These are phyloP conservation scores for Hipposideros armiger DNA, from an alignment of 2,113 vertebrate species.

Conservation along the genomic window DNA sequence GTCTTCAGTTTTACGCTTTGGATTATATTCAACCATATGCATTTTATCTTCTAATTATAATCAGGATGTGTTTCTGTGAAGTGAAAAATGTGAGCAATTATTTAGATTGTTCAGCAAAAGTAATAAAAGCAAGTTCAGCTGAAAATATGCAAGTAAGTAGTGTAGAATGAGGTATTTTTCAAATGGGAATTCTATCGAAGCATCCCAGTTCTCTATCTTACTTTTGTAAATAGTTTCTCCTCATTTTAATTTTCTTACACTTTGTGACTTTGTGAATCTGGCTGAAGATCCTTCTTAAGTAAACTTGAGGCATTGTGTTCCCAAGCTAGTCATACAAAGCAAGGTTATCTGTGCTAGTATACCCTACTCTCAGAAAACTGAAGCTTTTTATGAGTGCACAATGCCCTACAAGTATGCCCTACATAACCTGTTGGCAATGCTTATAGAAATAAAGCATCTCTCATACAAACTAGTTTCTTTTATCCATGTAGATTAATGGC, in stretches of 20 bases:
- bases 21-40: slow-evolving; percentile 41
- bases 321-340: not conserved
- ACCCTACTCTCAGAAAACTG: not conserved
- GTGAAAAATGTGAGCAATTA: slow-evolving; percentile 64
- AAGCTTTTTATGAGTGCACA: not conserved
- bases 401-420: not conserved
- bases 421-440: not conserved
- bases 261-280: not conserved
- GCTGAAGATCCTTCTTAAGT: not conserved
- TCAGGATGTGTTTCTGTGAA: slow-evolving; percentile 16
- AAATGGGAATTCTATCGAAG: not conserved
- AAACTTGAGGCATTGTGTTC: not conserved
- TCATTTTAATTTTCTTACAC: not conserved
- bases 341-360: not conserved
- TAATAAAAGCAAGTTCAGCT: not conserved
- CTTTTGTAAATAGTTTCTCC: slow-evolving; percentile 31
- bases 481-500: not conserved
- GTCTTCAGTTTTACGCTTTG: slow-evolving; percentile 68
- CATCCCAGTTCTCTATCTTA: not conserved
- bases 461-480: not conserved
- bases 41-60: slow-evolving; percentile 67
- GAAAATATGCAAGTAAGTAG: not conserved
- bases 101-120: slow-evolving; percentile 23
- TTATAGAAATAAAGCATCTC: not conserved
- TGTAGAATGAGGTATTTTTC: not conserved